Evolutionary conservation across 2,888 invertebrate species (phyloP), one percentile per base, ranked within the genome.

Genomic region (Andrena bucephala): DNA sequence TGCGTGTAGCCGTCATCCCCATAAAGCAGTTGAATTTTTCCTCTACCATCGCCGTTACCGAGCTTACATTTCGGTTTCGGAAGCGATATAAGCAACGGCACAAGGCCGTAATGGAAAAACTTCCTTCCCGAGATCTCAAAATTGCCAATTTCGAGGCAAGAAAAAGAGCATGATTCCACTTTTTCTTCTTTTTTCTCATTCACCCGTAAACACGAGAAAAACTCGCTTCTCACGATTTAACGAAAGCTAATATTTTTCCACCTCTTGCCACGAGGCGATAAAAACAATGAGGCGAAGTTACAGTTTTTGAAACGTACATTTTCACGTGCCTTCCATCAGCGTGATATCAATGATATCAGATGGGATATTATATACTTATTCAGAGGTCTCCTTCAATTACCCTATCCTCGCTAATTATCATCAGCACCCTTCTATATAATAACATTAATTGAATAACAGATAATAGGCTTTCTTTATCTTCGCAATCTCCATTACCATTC

Each of bases 131-230:
- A 16, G 57, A 68, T 79, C 63, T 62, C 52, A 68, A 79, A 79
- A 81, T 81, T 67, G 80, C n/a, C 81, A 80, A 73, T 81, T 80
- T 68, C 67, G 54, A 42, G 24, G 57, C n/a, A n/a, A 27, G 27
- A 52, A 71, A 67, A 62, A 63, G 57, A 63, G 54, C 42, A 16
- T 16, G 42, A 16, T 16, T 79, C 57, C 67, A 68, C 57, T 62
- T 59, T 20, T 68, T 0, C 36, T 63, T 71, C 27, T 29, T 67
- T 67, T 68, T 67, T 36, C 63, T 72, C 68, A 72, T 62, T 68
- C 67, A n/a, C n/a, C 63, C 57, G 57, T 63, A 67, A 71, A 79
- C 67, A 2, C 3, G 16, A 13, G 52, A 50, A 66, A 27, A 54
- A 52, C 60, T 20, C 62, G 10, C 33, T 33, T 36, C 29, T 48